These are phyloP conservation scores for Pycnonotus jocosus DNA, from an alignment of 2,113 vertebrate genomes.

Conservation along the genomic window DNA sequence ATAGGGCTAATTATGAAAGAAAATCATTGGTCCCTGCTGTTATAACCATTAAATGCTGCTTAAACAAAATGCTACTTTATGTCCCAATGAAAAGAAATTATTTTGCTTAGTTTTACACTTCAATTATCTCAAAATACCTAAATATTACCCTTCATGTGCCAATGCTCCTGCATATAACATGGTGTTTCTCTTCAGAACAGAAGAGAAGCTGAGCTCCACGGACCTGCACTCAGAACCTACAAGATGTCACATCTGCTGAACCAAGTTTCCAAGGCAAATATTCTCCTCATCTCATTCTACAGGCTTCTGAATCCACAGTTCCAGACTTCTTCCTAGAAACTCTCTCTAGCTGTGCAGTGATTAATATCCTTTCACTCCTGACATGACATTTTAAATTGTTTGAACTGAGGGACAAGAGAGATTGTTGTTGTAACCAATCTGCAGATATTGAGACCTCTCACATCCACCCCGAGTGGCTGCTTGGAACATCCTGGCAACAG, in stretches of 20 bases:
- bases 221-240: not conserved
- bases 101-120: not conserved
- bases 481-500: not conserved
- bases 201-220: not conserved
- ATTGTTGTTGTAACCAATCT: constrained; percentile 24
- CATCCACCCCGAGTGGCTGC: not conserved
- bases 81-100: not conserved
- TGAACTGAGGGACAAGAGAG: constrained; percentile 9
- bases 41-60: not conserved
- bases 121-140: not conserved
- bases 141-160: not conserved
- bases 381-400: constrained; percentile 44
- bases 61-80: not conserved
- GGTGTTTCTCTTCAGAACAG: not conserved
- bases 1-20: not conserved
- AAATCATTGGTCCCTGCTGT: not conserved
- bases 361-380: constrained; percentile 18
- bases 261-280: not conserved
- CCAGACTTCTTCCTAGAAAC: not conserved
- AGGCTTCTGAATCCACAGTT: not conserved
- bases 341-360: not conserved
- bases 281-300: not conserved
- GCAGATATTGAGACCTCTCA: constrained; percentile 16
- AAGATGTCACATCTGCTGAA: not conserved
- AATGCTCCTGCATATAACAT: not conserved